Percentiles rank a stretch among this genome's conserved stretches.
These are phyloP conservation scores for Stenurella melanura DNA, from an alignment of 2,888 invertebrate species.

Conservation along the genomic window DNA sequence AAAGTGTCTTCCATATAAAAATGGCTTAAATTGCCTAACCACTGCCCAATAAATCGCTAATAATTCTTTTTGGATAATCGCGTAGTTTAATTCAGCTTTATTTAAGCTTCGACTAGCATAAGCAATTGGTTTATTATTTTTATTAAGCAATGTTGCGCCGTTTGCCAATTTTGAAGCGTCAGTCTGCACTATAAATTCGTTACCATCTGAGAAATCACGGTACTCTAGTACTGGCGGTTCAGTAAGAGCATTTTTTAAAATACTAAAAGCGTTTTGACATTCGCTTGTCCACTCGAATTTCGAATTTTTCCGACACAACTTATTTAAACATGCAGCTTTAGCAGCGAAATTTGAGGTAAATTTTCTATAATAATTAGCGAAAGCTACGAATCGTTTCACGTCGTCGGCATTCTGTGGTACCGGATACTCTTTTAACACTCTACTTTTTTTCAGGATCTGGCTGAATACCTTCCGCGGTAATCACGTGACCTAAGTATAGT, in stretches of 20 bases:
- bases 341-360: constrained; percentile 49
- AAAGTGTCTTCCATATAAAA: no score
- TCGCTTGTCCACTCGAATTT: constrained; percentile 45
- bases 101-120: no score
- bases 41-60: constrained; percentile 4
- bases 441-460: constrained; percentile 46
- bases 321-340: constrained; percentile 48
- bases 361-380: constrained; percentile 50
- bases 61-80: constrained; percentile 23
- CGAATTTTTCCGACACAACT: constrained; percentile 46
- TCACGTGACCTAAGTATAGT: constrained; percentile 51
- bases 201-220: constrained; percentile 47
- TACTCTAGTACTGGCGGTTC: constrained; percentile 48
- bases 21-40: constrained; percentile 3
- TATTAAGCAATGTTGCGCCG: no score
- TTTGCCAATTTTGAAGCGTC: no score
- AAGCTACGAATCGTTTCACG: constrained; percentile 49
- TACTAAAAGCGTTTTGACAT: constrained; percentile 51
- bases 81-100: constrained; percentile 20
- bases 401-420: constrained; percentile 41
- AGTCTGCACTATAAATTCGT: no score
- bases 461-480: constrained; percentile 44
- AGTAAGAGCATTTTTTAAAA: no score
- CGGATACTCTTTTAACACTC: constrained; percentile 34
- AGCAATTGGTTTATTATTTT: no score